Base-by-base conservation (phyloP, 2,797 vertebrate genomes). In the Eulemur rubriventer region DNA sequence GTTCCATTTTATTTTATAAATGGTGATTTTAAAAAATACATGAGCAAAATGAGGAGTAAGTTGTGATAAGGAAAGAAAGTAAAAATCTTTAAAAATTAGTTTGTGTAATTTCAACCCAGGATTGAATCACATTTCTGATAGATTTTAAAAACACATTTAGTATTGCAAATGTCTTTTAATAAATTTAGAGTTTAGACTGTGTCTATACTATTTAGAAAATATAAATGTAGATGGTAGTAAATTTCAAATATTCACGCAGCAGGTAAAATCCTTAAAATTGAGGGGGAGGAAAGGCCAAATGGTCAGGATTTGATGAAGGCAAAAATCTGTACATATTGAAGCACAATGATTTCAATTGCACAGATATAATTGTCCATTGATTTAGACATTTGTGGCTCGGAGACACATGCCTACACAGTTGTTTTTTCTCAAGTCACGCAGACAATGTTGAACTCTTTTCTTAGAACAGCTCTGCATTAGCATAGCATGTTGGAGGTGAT, bases 381-480 rank as follows among this genome's bases (percentile, higher is more conserved):
- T 92, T 96, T 89, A 90, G 63, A 90, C n/a, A 87, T 84, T 38
- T 89, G 33, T 84, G 16, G 94, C 43, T 76, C 70, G 57, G 59
- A 90, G 43, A 94, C 80, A 96, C 65, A 73, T 92, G 63, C n/a
- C 87, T 80, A 92, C 13, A 83, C 57, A 92, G 17, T 70, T 67
- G 18, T 78, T 92, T 91, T 95, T 83, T 30, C 24, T 79, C 65
- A 90, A 90, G 72, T 55, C 20, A 28, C 55, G 7, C 11, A 50
- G 30, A 82, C 63, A 91, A 83, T 35, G 16, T 76, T 96, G 78
- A 91, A 67, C 50, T 91, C 33, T 81, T 76, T 91, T 63, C 20
- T 91, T 73, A 73, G 43, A 69, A 76, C 6, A 43, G 11, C 26
- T 93, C 33, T 59, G n/a, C 43, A 89, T 93, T 89, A 80, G 85